Evolutionary conservation across 1,140 invertebrate species (phyloP).

Genomic region (Drepana arcuata): DNA sequence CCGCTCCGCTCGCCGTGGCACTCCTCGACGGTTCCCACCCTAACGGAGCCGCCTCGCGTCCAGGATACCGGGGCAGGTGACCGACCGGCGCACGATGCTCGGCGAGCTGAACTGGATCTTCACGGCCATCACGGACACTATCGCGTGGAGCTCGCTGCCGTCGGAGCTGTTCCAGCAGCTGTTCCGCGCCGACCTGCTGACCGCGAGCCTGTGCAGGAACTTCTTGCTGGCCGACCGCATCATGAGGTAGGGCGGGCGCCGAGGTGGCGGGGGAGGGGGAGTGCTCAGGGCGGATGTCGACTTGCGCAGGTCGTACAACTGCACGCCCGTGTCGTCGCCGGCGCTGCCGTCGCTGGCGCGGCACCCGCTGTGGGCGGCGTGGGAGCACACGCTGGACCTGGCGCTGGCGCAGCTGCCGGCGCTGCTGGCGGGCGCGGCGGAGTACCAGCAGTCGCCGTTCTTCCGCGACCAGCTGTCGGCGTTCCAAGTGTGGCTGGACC

Average conservation of each 20-base stretch:
- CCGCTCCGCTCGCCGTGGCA: background rate
- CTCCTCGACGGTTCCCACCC: too few relatives aligned
- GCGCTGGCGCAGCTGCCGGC: constrained; percentile 91
- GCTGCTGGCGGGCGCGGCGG: constrained; percentile 77
- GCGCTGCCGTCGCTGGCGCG: constrained; percentile 91
- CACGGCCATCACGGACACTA: constrained; percentile 99
- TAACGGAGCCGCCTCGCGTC: too few relatives aligned
- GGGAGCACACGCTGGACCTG: constrained; percentile 97
- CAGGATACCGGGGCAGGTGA: constrained; percentile 95
- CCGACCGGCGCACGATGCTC: constrained; percentile 96
- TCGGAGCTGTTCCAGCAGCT: constrained; percentile 95
- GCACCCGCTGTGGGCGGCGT: constrained; percentile 95
- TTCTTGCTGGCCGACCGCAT: constrained; percentile 97
- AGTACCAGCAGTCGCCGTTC: constrained; percentile 89
- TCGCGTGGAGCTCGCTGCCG: constrained; percentile 97
- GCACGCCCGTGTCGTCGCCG: constrained; percentile 93
- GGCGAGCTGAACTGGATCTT: constrained; percentile 99
- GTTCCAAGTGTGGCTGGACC: constrained; percentile 96
- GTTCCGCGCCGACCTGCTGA: constrained; percentile 97
- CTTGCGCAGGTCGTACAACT: constrained; percentile 88
- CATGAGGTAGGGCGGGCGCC: constrained; percentile 74
- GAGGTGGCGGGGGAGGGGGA: background rate
- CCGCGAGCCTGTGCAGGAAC: constrained; percentile 97
- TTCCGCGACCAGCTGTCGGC: constrained; percentile 99
- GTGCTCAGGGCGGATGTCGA: background rate